Percentiles rank a stretch among this genome's conserved stretches.
These are phyloP conservation scores for Coremacera marginata DNA, from an alignment of 2,888 invertebrate species.

Conservation along the genomic window DNA sequence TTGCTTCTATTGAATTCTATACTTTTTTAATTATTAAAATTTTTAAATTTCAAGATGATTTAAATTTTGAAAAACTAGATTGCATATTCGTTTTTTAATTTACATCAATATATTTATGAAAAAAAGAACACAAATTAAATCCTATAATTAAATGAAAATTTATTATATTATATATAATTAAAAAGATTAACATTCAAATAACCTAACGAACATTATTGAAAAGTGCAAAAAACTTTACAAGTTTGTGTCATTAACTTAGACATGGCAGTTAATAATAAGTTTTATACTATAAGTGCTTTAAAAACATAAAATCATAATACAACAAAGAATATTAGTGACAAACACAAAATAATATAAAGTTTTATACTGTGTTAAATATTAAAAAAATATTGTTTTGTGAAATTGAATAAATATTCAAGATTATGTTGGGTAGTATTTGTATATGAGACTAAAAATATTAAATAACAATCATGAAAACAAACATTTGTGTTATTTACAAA, in stretches of 20 bases:
- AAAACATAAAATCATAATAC: not conserved
- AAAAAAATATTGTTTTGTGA: not conserved
- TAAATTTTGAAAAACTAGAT: slow-evolving; percentile 9
- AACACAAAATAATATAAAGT: slow-evolving; percentile 8
- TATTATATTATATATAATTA: slow-evolving; percentile 28
- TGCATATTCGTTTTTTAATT: not conserved
- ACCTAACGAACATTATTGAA: slow-evolving; percentile 35
- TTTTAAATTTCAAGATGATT: not conserved
- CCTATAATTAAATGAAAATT: slow-evolving; percentile 34
- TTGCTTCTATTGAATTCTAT: too few species aligned
- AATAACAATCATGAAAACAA: not conserved
- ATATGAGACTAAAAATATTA: not conserved
- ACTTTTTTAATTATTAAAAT: too few species aligned
- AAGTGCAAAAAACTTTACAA: slow-evolving; percentile 64
- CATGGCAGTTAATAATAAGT: not conserved
- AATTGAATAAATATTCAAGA: not conserved
- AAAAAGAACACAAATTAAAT: slow-evolving; percentile 26
- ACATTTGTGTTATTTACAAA: not conserved
- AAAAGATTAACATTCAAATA: slow-evolving; percentile 25
- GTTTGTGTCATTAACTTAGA: slow-evolving; percentile 1
- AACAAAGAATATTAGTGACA: slow-evolving; percentile 20
- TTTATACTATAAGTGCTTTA: not conserved
- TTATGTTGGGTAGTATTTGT: not conserved
- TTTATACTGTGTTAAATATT: not conserved
- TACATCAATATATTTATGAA: not conserved